Conservation (phyloP, 2,113 vertebrate genomes). For the Pionites leucogaster region DNA sequence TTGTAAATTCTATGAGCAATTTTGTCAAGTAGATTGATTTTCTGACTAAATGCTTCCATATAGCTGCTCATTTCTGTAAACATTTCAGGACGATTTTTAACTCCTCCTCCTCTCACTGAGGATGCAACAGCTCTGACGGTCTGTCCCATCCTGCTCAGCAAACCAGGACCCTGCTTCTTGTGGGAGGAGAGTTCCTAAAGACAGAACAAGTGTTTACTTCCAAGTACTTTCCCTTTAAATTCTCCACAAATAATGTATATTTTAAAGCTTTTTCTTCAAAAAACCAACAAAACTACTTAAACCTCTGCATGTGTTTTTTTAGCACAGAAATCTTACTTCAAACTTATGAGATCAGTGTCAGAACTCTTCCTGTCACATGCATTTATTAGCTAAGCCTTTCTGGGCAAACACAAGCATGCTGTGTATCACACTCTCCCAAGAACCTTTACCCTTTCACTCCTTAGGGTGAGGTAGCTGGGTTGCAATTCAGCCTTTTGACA, state of each 20-base stretch:
- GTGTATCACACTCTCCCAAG: background rate
- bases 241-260: background rate
- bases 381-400: background rate
- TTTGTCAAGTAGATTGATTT: constrained; percentile 88
- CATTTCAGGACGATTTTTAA: constrained; percentile 86
- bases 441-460: background rate
- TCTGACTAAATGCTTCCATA: constrained; percentile 86
- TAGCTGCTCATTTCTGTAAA: constrained; percentile 88
- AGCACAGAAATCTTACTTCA: background rate
- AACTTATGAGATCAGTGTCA: background rate
- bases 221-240: background rate
- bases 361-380: background rate
- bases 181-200: constrained; percentile 86
- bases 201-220: background rate
- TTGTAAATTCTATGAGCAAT: constrained; percentile 92
- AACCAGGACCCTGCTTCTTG: constrained; percentile 88
- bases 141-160: constrained; percentile 91
- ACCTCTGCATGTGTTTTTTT: background rate
- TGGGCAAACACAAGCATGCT: background rate
- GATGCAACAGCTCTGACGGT: constrained; percentile 87
- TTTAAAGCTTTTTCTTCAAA: background rate
- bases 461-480: background rate
- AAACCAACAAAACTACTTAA: background rate
- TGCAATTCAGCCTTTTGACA: background rate
- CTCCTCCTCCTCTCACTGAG: constrained; percentile 84